Conservation (phyloP, 2,113 vertebrate genomes). For the Tapirus terrestris region DNA sequence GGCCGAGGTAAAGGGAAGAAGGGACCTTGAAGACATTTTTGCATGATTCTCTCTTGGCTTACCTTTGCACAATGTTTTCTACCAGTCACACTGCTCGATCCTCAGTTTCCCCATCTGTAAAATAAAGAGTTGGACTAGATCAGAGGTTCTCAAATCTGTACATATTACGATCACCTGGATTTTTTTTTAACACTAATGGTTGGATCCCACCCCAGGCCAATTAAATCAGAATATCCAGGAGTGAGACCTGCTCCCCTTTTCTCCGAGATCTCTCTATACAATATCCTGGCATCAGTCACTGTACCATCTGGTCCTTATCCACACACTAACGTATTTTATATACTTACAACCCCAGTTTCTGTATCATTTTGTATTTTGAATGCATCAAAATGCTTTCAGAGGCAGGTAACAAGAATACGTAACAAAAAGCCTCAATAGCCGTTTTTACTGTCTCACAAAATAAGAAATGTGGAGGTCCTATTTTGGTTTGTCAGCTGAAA, state of each 20-base stretch:
- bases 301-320: not conserved
- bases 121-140: not conserved
- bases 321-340: not conserved
- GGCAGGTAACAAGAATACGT: not conserved
- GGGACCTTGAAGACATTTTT: not conserved
- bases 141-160: not conserved
- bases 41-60: not conserved
- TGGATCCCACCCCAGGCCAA: not conserved
- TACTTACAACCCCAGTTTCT: not conserved
- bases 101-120: not conserved
- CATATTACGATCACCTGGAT: not conserved
- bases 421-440: not conserved
- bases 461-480: not conserved
- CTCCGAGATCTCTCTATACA: not conserved
- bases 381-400: not conserved
- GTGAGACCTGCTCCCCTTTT: not conserved
- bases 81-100: not conserved
- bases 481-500: conserved; percentile 33
- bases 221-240: not conserved
- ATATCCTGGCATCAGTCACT: not conserved
- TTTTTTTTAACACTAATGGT: not conserved
- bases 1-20: not conserved
- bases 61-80: not conserved
- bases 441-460: not conserved
- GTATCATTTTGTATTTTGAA: not conserved